Evolutionary conservation across 1,140 invertebrate genomes (phyloP), one percentile per base, ranked within the genome.

Genomic region (Brachionus rubens): DNA sequence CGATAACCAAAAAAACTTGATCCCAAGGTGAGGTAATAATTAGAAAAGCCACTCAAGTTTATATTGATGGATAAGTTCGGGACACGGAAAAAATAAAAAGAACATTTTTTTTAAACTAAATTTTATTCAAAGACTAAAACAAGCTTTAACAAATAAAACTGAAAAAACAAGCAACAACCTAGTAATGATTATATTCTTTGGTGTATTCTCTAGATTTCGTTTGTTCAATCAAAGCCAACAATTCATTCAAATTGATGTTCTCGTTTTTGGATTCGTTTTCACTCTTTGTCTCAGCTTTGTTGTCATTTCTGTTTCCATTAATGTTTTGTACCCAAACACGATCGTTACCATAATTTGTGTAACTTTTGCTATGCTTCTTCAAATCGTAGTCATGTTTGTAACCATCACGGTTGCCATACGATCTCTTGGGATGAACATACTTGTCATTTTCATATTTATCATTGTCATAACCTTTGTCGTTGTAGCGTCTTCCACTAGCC

Each of bases 201-300:
- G n/a, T n/a, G n/a, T n/a, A n/a, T n/a, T n/a, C n/a, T 33, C 36
- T 59, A 7, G 36, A 16, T 28, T 59, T 59, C 36, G n/a, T n/a
- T n/a, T n/a, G n/a, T n/a, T 59, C 54, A 16, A 59, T 59, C 12
- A 59, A 9, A 59, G 19, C 28, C 5, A 59, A 59, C 30, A 59
- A 59, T 19, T 59, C 54, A 36, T 59, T 59, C 28, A 59, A 16
- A 16, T 59, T 59, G 54, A 59, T 59, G 54, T 59, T 59, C n/a
- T 59, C 30, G 16, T 59, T 59, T 36, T 36, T 59, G 54, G 54
- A 59, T 59, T 59, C 54, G 28, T 59, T 59, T 9, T 59, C 54
- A 9, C 54, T 59, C 19, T n/a, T 59, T 9, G 30, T 59, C 3
- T 59, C 54, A 59, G 33, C 54, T 59, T 59, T 6, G 16, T 59